Evolutionary conservation across 2,888 invertebrate species (phyloP).

Genomic region (Ethmia dodecea): DNA sequence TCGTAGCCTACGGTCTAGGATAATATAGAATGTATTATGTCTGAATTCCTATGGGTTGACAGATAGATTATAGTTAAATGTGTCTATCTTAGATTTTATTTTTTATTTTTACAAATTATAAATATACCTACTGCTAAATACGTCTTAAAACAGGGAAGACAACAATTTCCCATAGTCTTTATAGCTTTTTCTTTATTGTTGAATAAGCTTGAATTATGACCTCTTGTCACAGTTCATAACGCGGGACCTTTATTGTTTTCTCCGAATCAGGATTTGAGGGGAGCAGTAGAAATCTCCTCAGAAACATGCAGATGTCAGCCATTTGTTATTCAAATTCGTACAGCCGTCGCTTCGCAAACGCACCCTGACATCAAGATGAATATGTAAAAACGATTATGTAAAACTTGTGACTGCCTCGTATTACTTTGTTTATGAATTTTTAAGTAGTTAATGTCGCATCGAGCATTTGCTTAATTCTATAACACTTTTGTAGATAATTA

Average conservation of each 20-base stretch:
- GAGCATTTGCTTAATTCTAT: too few relatives aligned
- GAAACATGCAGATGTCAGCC: slow-evolving; percentile 66
- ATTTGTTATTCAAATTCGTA: slow-evolving; percentile 74
- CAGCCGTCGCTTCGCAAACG: slow-evolving; percentile 65
- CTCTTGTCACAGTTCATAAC: slow-evolving; percentile 31
- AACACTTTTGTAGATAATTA: too few relatives aligned
- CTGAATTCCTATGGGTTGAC: too few relatives aligned
- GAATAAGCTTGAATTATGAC: slow-evolving; percentile 30
- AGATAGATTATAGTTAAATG: too few relatives aligned
- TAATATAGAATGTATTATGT: too few relatives aligned
- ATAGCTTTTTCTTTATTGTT: too few relatives aligned
- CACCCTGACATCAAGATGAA: slow-evolving; percentile 67
- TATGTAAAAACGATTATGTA: slow-evolving; percentile 74
- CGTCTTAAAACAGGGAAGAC: too few relatives aligned
- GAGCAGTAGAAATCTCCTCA: slow-evolving; percentile 42
- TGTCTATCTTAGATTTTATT: too few relatives aligned
- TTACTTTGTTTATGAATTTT: slow-evolving; percentile 25
- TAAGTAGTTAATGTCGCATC: slow-evolving; percentile 12
- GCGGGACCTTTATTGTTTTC: slow-evolving; percentile 38
- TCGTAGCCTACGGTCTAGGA: too few relatives aligned
- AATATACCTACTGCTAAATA: too few relatives aligned
- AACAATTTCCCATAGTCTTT: too few relatives aligned
- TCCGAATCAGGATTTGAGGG: slow-evolving; percentile 41
- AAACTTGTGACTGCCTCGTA: slow-evolving; percentile 50
- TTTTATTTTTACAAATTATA: too few relatives aligned